Base-by-base conservation (phyloP, 2,888 invertebrate genomes). In the Gandaritis pyraliata region DNA sequence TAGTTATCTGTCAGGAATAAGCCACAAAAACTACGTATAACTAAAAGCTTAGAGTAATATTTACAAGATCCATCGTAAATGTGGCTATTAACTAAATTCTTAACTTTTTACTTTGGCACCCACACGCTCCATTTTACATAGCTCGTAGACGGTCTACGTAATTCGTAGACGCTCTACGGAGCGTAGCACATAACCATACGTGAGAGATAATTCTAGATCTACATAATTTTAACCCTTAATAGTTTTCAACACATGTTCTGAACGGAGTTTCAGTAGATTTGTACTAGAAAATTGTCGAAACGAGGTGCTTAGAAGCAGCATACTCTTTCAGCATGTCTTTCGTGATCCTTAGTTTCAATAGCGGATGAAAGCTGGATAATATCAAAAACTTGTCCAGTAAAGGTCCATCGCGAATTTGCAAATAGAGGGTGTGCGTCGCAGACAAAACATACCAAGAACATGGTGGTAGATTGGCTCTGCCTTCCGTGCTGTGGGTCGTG, bases 101-200 rank as follows among this genome's bases (percentile, higher is more conserved):
- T 5, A 23, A 23, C 23, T 23, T 6, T 5, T 23, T 1, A 23
- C 23, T 23, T 23, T 6, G 23, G 23, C 23, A 23, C 6, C 6
- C 23, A 23, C n/a, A n/a, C n/a, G 8, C 38, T 12, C 38, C 10
- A 10, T 10, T 7, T 39, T 46, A 43, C 41, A 11, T 12, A 29
- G 5, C 18, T 1, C 16, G 53, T 43, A 53, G 39, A 53, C 11
- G 18, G 12, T 41, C 39, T 56, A 48, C 39, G 12, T 0, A 41
- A 38, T 36, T 50, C 23, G 56, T 56, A 56, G 55, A 56, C n/a
- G 39, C 30, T 49, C 56, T 56, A 48, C 56, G 48, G 49, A 48
- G 56, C 56, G 47, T 47, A 55, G 55, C 33, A 16, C 53, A 33
- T 33, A 8, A 33, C 33, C 6, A 6, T 29, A 29, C n/a, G 13